Base-by-base conservation (phyloP, 2,888 invertebrate species). In the Clivina fossor region DNA sequence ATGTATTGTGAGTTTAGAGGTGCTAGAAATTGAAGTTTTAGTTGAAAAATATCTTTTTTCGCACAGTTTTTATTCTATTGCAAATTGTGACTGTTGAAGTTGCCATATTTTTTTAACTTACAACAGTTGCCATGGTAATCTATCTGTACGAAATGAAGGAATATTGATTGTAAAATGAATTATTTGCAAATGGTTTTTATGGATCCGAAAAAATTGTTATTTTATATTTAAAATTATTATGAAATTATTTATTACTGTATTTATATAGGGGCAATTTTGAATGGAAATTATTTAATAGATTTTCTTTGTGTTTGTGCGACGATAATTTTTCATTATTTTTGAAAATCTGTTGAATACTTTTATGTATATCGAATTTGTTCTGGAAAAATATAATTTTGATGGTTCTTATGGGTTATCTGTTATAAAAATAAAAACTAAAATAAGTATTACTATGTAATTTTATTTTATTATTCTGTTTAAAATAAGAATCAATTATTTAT, bases 391-490 rank as follows among this genome's bases (percentile, higher is more conserved):
- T 46, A 30, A 30, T 46, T 30, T 46, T 46, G 19, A 33, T 35
- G 47, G 47, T 47, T 47, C 35, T 47, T 47, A 47, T 47, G 47
- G 47, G 47, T 47, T 47, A 33, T 24, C 20, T 47, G 33, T 47
- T 47, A 47, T 47, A 8, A 47, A 47, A 47, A 47, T 33, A 47
- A 47, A 47, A 9, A 32, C 15, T 15, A n/a, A n/a, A n/a, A n/a
- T n/a, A n/a, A n/a, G n/a, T n/a, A n/a, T n/a, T n/a, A n/a, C n/a
- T n/a, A n/a, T n/a, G n/a, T n/a, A 26, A 26, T 8, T 7, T 26
- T 26, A 8, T 8, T 26, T 26, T 26, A 8, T 8, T 26, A 8
- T 8, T 26, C 26, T 26, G 26, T 8, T 26, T 7, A 26, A 7
- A 7, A 26, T 26, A 7, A 26, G 7, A 26, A 5, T 8, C 26